Evolutionary conservation across 1,140 invertebrate species (phyloP).

Genomic region (honey bee (Apis mellifera)): DNA sequence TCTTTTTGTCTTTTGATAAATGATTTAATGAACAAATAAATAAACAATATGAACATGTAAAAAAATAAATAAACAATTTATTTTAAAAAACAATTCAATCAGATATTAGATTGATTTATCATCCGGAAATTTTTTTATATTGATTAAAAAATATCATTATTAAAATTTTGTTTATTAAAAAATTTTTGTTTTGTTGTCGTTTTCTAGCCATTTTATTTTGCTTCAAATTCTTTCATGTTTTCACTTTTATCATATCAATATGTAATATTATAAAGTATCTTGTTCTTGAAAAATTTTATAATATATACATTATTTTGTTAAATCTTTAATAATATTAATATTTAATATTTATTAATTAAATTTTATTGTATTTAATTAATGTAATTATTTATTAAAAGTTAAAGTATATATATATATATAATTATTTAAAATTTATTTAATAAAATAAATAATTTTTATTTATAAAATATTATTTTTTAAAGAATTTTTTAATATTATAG

Average conservation of each 20-base stretch:
- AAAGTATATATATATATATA: not conserved
- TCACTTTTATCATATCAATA: slow-evolving; percentile 26
- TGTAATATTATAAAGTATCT: not conserved
- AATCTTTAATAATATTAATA: not conserved
- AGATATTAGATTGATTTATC: not conserved
- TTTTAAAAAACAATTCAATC: not conserved
- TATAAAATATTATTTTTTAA: not conserved
- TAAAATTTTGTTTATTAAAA: not conserved
- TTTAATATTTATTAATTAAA: not conserved
- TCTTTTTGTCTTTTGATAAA: not conserved
- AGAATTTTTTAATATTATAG: not conserved
- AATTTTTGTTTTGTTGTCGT: not conserved
- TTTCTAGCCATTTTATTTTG: slow-evolving; percentile 13
- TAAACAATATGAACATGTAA: not conserved
- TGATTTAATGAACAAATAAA: not conserved
- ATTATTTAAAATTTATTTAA: not conserved
- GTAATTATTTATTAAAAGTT: not conserved
- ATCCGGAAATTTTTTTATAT: not conserved
- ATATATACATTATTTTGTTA: not conserved
- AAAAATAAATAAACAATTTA: not conserved
- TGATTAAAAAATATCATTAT: not conserved
- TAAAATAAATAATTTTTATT: not conserved
- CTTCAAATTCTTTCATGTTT: slow-evolving; percentile 19
- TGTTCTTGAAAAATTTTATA: not conserved
- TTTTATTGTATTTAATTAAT: not conserved